These are phyloP conservation scores for Atlantisia rogersi DNA, from an alignment of 2,113 vertebrate genomes.

Conservation along the genomic window DNA sequence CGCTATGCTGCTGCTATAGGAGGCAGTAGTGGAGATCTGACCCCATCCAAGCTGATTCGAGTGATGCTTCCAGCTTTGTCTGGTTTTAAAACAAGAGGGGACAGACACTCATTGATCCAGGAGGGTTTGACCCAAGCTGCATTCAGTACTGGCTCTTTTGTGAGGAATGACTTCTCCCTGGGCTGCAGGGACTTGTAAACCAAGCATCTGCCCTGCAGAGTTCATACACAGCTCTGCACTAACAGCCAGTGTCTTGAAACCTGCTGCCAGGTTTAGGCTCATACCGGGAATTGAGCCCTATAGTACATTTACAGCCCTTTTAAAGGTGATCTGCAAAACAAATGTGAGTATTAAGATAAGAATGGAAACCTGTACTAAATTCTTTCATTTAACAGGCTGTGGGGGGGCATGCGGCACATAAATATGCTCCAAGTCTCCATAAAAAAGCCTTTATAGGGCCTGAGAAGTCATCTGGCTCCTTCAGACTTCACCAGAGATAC, in stretches of 20 bases:
- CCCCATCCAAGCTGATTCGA: not conserved
- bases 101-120: not conserved
- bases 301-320: slow-evolving; percentile 35
- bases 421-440: slow-evolving; percentile 37
- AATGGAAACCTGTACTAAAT: slow-evolving; percentile 27
- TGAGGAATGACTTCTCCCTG: not conserved
- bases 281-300: slow-evolving; percentile 22
- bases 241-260: not conserved
- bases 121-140: not conserved
- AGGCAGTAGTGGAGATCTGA: not conserved
- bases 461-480: slow-evolving; percentile 40
- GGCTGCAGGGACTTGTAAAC: not conserved
- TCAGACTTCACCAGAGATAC: not conserved
- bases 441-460: slow-evolving; percentile 33
- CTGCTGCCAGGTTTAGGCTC: slow-evolving; percentile 32
- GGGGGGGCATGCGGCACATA: not conserved
- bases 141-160: not conserved
- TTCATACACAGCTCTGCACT: not conserved
- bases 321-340: slow-evolving; percentile 65
- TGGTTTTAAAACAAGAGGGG: not conserved
- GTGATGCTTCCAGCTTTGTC: not conserved
- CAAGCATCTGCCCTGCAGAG: not conserved
- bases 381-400: slow-evolving; percentile 15
- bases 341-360: slow-evolving; percentile 57
- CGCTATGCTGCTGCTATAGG: fast-evolving